phyloP scores from a whole-genome alignment of 2,797 vertebrate genomes.

The Xenentodon cancila region DNA sequence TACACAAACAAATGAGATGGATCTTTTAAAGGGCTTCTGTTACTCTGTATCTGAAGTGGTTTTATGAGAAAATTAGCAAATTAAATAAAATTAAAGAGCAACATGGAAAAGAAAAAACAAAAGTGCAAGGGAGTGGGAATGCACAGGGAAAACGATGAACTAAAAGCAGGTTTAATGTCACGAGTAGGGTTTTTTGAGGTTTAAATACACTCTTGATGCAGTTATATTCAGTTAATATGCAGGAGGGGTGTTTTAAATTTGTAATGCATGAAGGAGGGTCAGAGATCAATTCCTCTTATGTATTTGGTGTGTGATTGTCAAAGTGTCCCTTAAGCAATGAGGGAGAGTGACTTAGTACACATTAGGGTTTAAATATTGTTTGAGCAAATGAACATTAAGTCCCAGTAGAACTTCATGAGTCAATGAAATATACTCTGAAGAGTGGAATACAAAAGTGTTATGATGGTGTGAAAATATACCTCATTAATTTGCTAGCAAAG shows the following conservation, averaged over 20 bases:
- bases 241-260: slow-evolving; percentile 20
- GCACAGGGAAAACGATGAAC: slow-evolving; percentile 14
- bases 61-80: slow-evolving; percentile 10
- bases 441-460: slow-evolving; percentile 49
- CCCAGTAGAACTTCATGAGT: slow-evolving; percentile 28
- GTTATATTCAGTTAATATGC: slow-evolving; percentile 10
- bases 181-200: slow-evolving; percentile 16
- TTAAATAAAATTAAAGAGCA: neutral
- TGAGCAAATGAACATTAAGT: slow-evolving; percentile 28
- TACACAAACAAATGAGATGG: slow-evolving; percentile 68
- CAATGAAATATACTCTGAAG: slow-evolving; percentile 26
- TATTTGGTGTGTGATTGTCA: slow-evolving; percentile 70
- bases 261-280: slow-evolving; percentile 10
- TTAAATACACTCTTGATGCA: slow-evolving; percentile 21
- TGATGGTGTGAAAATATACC: slow-evolving; percentile 51
- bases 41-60: slow-evolving; percentile 52
- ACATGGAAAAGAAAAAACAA: neutral
- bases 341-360: slow-evolving; percentile 1
- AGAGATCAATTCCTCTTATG: slow-evolving; percentile 37
- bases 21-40: slow-evolving; percentile 81
- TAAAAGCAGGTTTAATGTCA: neutral
- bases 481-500: slow-evolving; percentile 41
- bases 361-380: slow-evolving; percentile 17
- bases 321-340: slow-evolving; percentile 45
- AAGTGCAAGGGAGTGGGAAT: slow-evolving; percentile 4